Conservation (phyloP, 2,797 vertebrate species). For the Coracias cyanogaster region DNA sequence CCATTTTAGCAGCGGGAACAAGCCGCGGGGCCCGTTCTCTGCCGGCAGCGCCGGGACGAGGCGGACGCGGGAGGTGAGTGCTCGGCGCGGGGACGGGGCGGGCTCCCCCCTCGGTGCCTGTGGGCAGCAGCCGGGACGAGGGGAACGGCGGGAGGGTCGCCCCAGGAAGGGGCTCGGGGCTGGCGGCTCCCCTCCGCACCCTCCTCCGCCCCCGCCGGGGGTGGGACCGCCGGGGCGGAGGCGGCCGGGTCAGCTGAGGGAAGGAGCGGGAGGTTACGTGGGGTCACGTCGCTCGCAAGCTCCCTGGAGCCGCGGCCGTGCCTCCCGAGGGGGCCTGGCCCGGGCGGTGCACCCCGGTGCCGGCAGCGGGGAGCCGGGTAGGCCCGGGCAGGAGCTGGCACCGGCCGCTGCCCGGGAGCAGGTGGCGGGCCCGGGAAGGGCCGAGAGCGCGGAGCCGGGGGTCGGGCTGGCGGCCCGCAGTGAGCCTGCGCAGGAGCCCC, state of each 20-base stretch:
- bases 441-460: neutral
- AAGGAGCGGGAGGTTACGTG: neutral
- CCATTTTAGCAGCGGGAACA: conserved; percentile 19
- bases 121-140: neutral
- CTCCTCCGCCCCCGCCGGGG: neutral
- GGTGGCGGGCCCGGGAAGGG: neutral
- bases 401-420: neutral
- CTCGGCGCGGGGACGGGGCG: neutral
- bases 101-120: neutral
- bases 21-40: neutral
- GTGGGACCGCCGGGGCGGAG: neutral
- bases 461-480: fast-evolving
- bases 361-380: neutral
- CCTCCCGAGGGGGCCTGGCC: neutral
- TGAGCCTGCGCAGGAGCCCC: neutral
- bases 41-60: neutral
- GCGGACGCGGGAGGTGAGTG: neutral
- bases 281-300: neutral
- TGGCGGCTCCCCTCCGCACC: neutral
- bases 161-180: neutral
- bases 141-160: neutral
- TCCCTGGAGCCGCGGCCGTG: neutral
- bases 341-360: no score
- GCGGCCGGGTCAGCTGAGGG: neutral
- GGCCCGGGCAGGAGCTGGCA: neutral